Conservation (phyloP, 2,797 vertebrate species). For the Enteromius argenteus region DNA sequence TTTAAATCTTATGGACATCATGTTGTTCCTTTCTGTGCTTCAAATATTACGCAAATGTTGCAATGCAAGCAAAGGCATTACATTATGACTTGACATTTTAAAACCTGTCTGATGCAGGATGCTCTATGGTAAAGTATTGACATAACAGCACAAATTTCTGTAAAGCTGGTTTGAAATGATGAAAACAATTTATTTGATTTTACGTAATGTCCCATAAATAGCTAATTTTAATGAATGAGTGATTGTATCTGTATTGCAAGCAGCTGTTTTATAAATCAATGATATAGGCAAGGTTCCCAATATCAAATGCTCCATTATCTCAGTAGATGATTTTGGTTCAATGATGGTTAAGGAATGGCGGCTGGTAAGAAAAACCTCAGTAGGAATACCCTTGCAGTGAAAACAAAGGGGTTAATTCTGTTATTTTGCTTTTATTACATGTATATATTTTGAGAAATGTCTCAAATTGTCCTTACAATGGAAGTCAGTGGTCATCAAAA, state of each 20-base stretch:
- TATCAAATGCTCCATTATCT: neutral
- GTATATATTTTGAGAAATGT: neutral
- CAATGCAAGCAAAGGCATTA: no score
- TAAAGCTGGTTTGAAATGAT: neutral
- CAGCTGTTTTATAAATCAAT: neutral
- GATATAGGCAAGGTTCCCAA: neutral
- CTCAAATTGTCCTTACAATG: neutral
- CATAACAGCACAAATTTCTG: neutral
- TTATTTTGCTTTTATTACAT: neutral
- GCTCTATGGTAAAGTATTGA: neutral
- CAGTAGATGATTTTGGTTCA: neutral
- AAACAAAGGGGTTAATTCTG: neutral
- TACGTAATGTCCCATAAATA: neutral
- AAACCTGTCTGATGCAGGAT: slow-evolving; percentile 5
- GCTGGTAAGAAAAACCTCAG: neutral
- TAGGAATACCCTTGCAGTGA: neutral
- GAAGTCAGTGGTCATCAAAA: neutral
- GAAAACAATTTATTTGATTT: neutral
- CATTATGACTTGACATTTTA: neutral
- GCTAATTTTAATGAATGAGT: neutral
- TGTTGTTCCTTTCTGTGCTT: neutral
- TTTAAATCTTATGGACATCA: neutral
- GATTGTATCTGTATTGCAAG: neutral
- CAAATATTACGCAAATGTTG: slow-evolving; percentile 4
- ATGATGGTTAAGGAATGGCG: neutral